Evolutionary conservation across 2,888 invertebrate species (phyloP).

Genomic region (Cataglyphis livida): DNA sequence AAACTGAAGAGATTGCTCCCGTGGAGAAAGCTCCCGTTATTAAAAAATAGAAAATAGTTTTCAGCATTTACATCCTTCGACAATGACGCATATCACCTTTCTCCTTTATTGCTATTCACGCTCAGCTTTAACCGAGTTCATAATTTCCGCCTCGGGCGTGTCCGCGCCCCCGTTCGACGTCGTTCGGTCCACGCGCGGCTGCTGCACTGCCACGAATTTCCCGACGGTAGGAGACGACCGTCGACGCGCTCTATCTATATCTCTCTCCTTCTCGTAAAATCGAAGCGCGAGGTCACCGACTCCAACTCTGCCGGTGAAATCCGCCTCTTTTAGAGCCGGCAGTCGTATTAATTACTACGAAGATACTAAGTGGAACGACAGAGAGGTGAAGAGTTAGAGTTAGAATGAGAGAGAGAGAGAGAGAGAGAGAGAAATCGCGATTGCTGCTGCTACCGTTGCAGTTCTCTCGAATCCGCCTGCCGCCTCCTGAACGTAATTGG

Average conservation of each 20-base stretch:
- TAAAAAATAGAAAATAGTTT: not conserved
- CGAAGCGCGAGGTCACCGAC: slow-evolving; percentile 49
- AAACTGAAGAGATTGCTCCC: not conserved
- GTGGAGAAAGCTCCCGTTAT: not conserved
- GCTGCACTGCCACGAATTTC: slow-evolving; percentile 46
- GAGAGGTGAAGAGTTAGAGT: slow-evolving; percentile 16
- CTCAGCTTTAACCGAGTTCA: not conserved
- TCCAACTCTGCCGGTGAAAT: slow-evolving; percentile 24
- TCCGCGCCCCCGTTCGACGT: slow-evolving; percentile 23
- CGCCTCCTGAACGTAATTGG: slow-evolving; percentile 51
- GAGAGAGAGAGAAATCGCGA: slow-evolving; percentile 37
- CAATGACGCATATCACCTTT: not conserved
- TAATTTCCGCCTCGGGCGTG: slow-evolving; percentile 42
- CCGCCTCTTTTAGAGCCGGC: slow-evolving; percentile 43
- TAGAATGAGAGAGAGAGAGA: not conserved
- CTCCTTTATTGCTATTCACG: not conserved
- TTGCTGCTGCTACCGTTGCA: slow-evolving; percentile 20
- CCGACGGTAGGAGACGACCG: slow-evolving; percentile 32
- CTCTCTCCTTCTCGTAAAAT: slow-evolving; percentile 53
- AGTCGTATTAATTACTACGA: slow-evolving; percentile 52
- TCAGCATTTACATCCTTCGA: not conserved
- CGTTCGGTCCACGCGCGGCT: slow-evolving; percentile 39
- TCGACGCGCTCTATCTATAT: not conserved
- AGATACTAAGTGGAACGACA: slow-evolving; percentile 43
- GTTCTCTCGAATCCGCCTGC: slow-evolving; percentile 20